phyloP scores from a whole-genome alignment of 1,140 invertebrate species.

The Elymnias hypermnestra region DNA sequence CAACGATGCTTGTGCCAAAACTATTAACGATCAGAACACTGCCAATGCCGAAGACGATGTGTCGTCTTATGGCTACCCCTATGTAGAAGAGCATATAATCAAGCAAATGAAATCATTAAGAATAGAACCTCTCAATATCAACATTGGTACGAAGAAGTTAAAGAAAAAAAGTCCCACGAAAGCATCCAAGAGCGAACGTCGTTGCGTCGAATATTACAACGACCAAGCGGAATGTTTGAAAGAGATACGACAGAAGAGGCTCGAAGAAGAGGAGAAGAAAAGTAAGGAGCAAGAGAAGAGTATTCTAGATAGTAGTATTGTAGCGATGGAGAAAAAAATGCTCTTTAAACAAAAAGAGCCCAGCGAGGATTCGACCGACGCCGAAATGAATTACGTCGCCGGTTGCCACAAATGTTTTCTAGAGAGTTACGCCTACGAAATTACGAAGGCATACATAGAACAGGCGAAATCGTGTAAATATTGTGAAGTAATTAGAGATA shows the following conservation, averaged over 20 bases:
- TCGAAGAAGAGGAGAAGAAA: constrained; percentile 59
- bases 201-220: constrained; percentile 72
- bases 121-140: constrained; percentile 62
- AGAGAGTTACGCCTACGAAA: constrained; percentile 69
- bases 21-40: constrained; percentile 44
- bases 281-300: constrained; percentile 39
- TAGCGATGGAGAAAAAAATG: constrained; percentile 50
- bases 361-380: constrained; percentile 69
- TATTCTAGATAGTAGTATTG: constrained; percentile 33
- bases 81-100: constrained; percentile 64
- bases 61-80: constrained; percentile 47
- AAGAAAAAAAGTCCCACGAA: constrained; percentile 57
- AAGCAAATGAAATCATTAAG: constrained; percentile 68
- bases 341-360: constrained; percentile 51
- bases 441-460: constrained; percentile 67
- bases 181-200: constrained; percentile 50
- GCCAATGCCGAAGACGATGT: constrained; percentile 36
- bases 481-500: constrained; percentile 70
- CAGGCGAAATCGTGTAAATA: constrained; percentile 67
- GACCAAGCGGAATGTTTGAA: constrained; percentile 73
- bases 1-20: constrained; percentile 60
- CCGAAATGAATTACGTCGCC: constrained; percentile 51
- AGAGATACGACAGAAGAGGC: constrained; percentile 60
- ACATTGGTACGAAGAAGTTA: constrained; percentile 45
- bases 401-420: constrained; percentile 74